Evolutionary conservation across 2,888 invertebrate genomes (phyloP).

Genomic region (Thalpophila matura): DNA sequence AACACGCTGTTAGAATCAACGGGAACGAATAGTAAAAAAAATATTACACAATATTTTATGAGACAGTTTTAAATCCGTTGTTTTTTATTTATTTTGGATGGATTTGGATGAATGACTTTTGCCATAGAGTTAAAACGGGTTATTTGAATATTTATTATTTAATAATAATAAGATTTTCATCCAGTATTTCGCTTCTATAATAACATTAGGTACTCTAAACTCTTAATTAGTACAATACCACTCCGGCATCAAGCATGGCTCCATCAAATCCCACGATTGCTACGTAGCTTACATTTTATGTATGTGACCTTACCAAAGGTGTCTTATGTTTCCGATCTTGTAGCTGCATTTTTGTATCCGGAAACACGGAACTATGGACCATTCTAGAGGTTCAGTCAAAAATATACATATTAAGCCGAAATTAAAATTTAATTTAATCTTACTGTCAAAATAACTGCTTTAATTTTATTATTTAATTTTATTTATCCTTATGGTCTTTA

Average conservation of each 20-base stretch:
- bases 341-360: conserved; percentile 31
- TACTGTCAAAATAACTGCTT: conserved; percentile 2
- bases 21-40: background rate
- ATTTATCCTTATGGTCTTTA: conserved; percentile 4
- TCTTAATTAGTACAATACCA: background rate
- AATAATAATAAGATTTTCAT: background rate
- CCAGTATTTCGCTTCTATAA: background rate
- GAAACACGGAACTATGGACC: conserved; percentile 29
- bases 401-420: conserved; percentile 12
- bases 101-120: background rate
- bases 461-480: conserved; percentile 21
- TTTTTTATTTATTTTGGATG: background rate
- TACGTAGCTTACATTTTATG: conserved; percentile 14
- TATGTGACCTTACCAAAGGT: conserved; percentile 41
- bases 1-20: background rate
- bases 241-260: background rate
- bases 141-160: background rate
- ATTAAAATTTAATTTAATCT: conserved; percentile 27
- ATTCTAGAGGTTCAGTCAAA: conserved; percentile 19
- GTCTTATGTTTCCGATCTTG: conserved; percentile 40
- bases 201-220: background rate
- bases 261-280: background rate
- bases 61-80: background rate
- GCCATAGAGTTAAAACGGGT: background rate
- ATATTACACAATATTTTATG: background rate